Evolutionary conservation across 2,888 invertebrate genomes (phyloP).

Genomic region (Sabellastarte sp.): DNA sequence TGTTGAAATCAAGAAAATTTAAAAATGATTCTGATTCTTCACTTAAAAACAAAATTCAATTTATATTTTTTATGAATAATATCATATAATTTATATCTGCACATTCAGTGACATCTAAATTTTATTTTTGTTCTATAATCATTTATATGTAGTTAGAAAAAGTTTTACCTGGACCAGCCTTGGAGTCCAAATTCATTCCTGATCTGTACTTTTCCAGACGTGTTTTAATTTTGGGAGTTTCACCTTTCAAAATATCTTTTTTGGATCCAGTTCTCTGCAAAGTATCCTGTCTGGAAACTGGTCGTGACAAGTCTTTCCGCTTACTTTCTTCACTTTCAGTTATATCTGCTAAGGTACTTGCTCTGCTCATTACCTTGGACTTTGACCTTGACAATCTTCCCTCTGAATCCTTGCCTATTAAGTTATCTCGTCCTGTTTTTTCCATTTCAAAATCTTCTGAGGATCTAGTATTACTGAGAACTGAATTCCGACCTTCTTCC

Average conservation of each 20-base stretch:
- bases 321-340: not conserved
- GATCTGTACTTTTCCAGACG: not conserved
- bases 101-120: too few relatives aligned
- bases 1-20: too few relatives aligned
- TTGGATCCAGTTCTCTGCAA: not conserved
- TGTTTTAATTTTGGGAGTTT: not conserved
- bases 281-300: not conserved
- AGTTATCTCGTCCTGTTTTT: not conserved
- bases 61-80: too few relatives aligned
- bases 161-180: too few relatives aligned
- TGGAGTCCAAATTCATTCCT: too few relatives aligned
- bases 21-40: too few relatives aligned
- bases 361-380: not conserved
- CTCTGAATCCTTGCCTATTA: too few relatives aligned
- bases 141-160: too few relatives aligned
- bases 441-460: not conserved
- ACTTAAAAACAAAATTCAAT: too few relatives aligned
- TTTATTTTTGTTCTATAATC: too few relatives aligned
- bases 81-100: too few relatives aligned
- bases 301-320: not conserved
- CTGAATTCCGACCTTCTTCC: not conserved
- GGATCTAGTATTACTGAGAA: not conserved
- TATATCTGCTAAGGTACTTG: not conserved
- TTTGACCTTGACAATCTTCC: not conserved
- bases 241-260: not conserved